Base-by-base conservation (phyloP, 2,888 invertebrate species). In the Eupsilia transversa region DNA sequence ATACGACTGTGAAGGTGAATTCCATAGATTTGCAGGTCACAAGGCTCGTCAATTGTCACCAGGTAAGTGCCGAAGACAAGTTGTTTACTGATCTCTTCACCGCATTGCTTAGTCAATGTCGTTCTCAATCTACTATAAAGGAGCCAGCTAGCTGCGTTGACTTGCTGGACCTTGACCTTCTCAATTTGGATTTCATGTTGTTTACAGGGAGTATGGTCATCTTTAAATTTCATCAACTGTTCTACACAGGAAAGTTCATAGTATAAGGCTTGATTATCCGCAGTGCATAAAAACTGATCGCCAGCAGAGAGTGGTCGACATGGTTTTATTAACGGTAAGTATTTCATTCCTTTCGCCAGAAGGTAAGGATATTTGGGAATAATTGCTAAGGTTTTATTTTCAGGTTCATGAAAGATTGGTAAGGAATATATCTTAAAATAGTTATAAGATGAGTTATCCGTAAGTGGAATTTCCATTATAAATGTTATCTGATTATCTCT, bases 201-300 rank as follows among this genome's bases (percentile, higher is more conserved):
- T 57, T 33, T 57, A 57, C 30, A 33, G 20, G 33, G 4, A 33
- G 57, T 33, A 57, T 57, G 10, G 57, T 33, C 57, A 23, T 57
- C 23, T 23, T 57, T 30, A 9, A 57, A 57, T 57, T 57, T 33
- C 17, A 33, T 57, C 57, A 57, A 57, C 57, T 57, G 57, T 33
- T 57, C 57, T 20, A 20, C 57, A 57, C 57, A 57, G 57, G 57
- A 33, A 57, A 57, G 20, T 57, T 30, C 57, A 57, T 57, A 57
- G n/a, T n/a, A n/a, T n/a, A n/a, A n/a, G n/a, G n/a, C n/a, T n/a
- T n/a, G n/a, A n/a, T n/a, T n/a, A n/a, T n/a, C n/a, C n/a, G n/a
- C n/a, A n/a, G n/a, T n/a, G n/a, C n/a, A n/a, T n/a, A n/a, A n/a
- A n/a, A n/a, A n/a, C n/a, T n/a, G n/a, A n/a, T n/a, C n/a, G n/a